Evolutionary conservation across 53 echinoderm and acorn worm species (phyloP).

Genomic region (Astropecten irregularis): DNA sequence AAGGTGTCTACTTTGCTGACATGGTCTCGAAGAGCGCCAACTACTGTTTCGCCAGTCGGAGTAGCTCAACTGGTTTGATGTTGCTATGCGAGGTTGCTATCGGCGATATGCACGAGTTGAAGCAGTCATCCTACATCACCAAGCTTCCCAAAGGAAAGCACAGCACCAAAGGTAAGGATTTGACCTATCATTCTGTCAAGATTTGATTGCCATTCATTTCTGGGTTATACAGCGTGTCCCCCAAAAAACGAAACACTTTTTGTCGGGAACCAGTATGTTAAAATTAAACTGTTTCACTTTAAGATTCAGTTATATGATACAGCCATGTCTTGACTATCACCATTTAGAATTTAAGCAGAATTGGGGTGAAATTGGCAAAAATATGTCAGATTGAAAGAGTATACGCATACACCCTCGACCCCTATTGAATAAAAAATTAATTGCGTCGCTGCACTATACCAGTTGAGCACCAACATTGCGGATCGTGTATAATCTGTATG

Average conservation of each 20-base stretch:
- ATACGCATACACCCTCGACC: too few relatives aligned
- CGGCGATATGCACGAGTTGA: slow-evolving; percentile 92
- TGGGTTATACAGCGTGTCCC: too few relatives aligned
- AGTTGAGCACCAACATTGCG: neutral
- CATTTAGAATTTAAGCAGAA: too few relatives aligned
- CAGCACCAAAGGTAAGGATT: slow-evolving; percentile 92
- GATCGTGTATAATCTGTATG: too few relatives aligned
- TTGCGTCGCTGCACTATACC: neutral
- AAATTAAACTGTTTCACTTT: too few relatives aligned
- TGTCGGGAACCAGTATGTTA: too few relatives aligned
- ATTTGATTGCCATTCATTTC: neutral
- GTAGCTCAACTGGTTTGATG: slow-evolving; percentile 83
- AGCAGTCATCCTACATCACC: slow-evolving; percentile 65
- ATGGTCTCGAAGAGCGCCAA: slow-evolving; percentile 99
- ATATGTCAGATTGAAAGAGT: too few relatives aligned
- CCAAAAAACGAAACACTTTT: too few relatives aligned
- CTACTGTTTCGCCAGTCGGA: slow-evolving; percentile 83
- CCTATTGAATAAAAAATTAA: too few relatives aligned
- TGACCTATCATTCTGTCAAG: neutral
- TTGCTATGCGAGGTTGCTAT: slow-evolving; percentile 95
- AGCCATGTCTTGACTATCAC: too few relatives aligned
- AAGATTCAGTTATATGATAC: too few relatives aligned
- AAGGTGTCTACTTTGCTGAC: slow-evolving; percentile 99
- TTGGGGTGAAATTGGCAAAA: too few relatives aligned
- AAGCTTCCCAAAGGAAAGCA: slow-evolving; percentile 88